phyloP scores from a whole-genome alignment of 2,797 vertebrate genomes.

The Loriculus beryllinus region DNA sequence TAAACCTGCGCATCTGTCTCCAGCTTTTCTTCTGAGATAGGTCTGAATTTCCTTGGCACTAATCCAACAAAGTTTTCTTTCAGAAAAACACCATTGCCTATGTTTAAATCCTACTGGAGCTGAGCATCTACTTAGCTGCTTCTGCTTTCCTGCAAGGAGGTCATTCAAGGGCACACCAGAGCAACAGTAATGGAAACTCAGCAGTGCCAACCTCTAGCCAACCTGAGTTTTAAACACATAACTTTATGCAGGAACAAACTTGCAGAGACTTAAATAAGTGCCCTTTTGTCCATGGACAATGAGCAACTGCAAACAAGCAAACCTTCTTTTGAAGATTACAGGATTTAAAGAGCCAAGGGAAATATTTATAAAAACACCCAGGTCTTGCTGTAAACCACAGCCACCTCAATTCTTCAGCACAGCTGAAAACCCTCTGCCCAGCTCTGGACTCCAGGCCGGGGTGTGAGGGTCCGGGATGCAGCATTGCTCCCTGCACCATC shows the following conservation, averaged over 20 bases:
- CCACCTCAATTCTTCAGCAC: fast-evolving
- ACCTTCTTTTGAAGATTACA: background rate
- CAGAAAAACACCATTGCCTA: background rate
- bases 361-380: background rate
- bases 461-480: background rate
- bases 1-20: background rate
- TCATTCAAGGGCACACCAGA: background rate
- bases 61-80: background rate
- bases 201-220: background rate
- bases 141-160: background rate
- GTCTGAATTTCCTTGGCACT: background rate
- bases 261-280: background rate
- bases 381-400: background rate
- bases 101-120: background rate
- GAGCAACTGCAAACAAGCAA: background rate
- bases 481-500: fast-evolving
- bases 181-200: fast-evolving
- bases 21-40: background rate
- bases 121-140: background rate
- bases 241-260: background rate
- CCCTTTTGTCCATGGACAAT: background rate
- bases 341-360: background rate
- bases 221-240: fast-evolving
- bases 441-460: background rate
- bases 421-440: background rate